phyloP scores from a whole-genome alignment of 2,113 vertebrate genomes.

The Piaya cayana region DNA sequence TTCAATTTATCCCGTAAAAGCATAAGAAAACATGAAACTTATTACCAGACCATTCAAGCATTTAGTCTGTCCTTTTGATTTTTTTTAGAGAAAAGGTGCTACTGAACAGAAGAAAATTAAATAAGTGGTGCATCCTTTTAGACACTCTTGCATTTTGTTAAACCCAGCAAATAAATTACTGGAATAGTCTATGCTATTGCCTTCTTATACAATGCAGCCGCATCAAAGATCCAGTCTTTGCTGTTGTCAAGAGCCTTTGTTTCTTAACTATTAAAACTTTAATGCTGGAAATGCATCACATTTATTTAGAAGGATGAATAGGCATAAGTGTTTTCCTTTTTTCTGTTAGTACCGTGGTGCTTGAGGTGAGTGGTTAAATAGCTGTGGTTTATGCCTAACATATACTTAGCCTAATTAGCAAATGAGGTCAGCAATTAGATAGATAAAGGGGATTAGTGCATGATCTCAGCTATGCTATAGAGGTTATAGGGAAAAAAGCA shows the following conservation, averaged over 20 bases:
- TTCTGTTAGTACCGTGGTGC: background rate
- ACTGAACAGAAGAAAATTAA: background rate
- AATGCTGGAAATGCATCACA: background rate
- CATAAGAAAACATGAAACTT: background rate
- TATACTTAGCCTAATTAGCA: conserved; percentile 38
- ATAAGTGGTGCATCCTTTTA: background rate
- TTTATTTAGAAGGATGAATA: background rate
- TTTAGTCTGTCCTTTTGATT: background rate
- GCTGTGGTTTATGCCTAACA: background rate
- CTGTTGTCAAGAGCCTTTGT: background rate
- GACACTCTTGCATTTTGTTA: background rate
- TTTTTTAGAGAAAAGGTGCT: background rate
- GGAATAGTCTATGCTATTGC: background rate
- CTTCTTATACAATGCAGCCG: background rate
- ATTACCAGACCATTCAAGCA: background rate
- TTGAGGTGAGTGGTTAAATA: background rate
- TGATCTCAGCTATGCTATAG: background rate
- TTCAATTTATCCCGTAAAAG: background rate
- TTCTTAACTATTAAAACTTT: background rate
- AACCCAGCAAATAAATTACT: background rate
- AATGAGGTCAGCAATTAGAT: conserved; percentile 39
- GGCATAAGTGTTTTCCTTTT: background rate
- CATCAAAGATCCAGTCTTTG: background rate
- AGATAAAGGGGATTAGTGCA: background rate
- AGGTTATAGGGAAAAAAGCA: background rate